Conservation (phyloP, 2,113 vertebrate genomes). For the Antennarius striatus region DNA sequence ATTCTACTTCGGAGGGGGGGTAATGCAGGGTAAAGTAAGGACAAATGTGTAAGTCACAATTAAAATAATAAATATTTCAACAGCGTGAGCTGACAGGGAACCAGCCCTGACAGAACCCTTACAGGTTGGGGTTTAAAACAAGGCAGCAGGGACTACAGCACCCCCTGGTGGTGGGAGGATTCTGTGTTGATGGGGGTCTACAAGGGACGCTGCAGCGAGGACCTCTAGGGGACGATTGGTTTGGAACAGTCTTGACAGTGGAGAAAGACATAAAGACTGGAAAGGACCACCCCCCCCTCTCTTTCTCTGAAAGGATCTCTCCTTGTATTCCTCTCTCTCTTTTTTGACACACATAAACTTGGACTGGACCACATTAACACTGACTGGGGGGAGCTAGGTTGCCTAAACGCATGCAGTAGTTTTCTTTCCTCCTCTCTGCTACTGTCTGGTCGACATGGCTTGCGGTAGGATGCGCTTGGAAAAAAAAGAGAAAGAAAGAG, state of each 20-base stretch:
- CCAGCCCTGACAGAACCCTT: slow-evolving; percentile 71
- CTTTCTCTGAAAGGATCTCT: slow-evolving; percentile 11
- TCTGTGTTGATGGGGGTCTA: slow-evolving; percentile 45
- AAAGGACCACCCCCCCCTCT: slow-evolving; percentile 39
- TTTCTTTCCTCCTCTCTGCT: slow-evolving; percentile 44
- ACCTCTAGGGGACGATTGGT: slow-evolving; percentile 55
- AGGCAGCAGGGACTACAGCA: slow-evolving; percentile 38
- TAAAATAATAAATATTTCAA: slow-evolving; percentile 28
- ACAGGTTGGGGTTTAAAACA: slow-evolving; percentile 35
- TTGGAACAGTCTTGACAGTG: slow-evolving; percentile 73
- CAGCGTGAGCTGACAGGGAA: slow-evolving; percentile 61
- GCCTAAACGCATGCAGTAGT: slow-evolving; percentile 75
- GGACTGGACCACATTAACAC: slow-evolving; percentile 70
- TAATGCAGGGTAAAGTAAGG: slow-evolving; percentile 18
- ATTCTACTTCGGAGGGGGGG: slow-evolving; percentile 57
- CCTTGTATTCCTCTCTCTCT: slow-evolving; percentile 54
- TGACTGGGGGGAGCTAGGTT: slow-evolving; percentile 66
- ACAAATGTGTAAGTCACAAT: slow-evolving; percentile 24
- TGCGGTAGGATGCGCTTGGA: slow-evolving; percentile 67
- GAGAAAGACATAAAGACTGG: slow-evolving; percentile 58
- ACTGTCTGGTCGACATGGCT: slow-evolving; percentile 56
- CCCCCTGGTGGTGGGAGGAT: slow-evolving; percentile 16
- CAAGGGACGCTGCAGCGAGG: slow-evolving; percentile 73
- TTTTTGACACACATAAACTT: slow-evolving; percentile 65
- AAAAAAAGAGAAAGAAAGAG: slow-evolving; percentile 49